These are phyloP conservation scores for Nephotettix cincticeps DNA, from an alignment of 1,140 invertebrate genomes.

Conservation along the genomic window DNA sequence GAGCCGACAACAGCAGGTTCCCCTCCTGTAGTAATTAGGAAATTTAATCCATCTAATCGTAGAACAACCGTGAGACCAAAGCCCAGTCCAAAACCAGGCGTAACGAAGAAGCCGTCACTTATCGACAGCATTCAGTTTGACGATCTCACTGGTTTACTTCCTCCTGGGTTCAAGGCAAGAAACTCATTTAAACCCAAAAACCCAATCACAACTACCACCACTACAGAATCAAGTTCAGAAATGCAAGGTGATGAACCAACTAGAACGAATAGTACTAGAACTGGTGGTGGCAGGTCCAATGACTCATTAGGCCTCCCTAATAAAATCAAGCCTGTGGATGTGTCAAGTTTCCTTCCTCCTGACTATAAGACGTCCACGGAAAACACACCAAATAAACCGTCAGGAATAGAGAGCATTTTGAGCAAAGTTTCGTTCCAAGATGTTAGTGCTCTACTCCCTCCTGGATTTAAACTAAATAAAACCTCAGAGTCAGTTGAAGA, in stretches of 20 bases:
- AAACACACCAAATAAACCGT: slow-evolving; percentile 40
- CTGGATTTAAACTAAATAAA: slow-evolving; percentile 42
- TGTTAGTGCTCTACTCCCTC: slow-evolving; percentile 44
- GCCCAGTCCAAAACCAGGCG: neutral
- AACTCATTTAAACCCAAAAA: slow-evolving; percentile 53
- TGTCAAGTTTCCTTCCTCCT: slow-evolving; percentile 63
- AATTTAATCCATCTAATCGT: slow-evolving; percentile 61
- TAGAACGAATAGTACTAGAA: slow-evolving; percentile 13
- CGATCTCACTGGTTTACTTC: slow-evolving; percentile 57
- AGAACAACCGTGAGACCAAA: slow-evolving; percentile 49
- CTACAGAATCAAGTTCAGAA: slow-evolving; percentile 29
- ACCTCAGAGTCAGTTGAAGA: slow-evolving; percentile 6
- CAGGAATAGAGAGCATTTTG: slow-evolving; percentile 35
- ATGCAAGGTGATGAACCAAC: slow-evolving; percentile 40
- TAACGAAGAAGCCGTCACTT: slow-evolving; percentile 41
- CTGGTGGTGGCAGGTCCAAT: slow-evolving; percentile 31
- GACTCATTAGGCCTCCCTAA: slow-evolving; percentile 31
- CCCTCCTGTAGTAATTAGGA: slow-evolving; percentile 59
- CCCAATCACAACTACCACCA: slow-evolving; percentile 49
- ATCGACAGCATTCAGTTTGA: slow-evolving; percentile 62
- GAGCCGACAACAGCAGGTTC: slow-evolving; percentile 44
- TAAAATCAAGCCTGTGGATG: slow-evolving; percentile 56
- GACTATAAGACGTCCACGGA: slow-evolving; percentile 58
- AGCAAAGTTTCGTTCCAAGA: slow-evolving; percentile 46
- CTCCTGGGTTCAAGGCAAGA: slow-evolving; percentile 60